Percentiles rank a stretch among this genome's conserved stretches.
Conservation (phyloP, 2,113 vertebrate species). For the Pterophyllum scalare region DNA sequence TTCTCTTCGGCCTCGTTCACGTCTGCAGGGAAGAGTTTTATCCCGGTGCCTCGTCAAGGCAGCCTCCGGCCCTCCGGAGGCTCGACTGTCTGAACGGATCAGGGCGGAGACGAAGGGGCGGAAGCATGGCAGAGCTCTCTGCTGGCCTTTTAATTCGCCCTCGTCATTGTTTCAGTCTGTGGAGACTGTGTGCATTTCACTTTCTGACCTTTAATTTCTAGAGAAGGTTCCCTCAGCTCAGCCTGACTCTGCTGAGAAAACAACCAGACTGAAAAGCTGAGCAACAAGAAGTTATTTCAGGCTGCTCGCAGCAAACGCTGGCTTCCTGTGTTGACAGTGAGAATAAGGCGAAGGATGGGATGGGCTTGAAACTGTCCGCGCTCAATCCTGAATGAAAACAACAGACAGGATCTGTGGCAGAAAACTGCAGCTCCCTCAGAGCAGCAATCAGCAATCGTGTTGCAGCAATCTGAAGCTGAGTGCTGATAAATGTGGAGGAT, state of each 20-base stretch:
- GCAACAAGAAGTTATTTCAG: not conserved
- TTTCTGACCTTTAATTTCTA: conserved; percentile 28
- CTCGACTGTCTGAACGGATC: conserved; percentile 22
- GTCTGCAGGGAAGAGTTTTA: conserved; percentile 4
- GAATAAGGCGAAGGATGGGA: not conserved
- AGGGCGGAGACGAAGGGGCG: not conserved
- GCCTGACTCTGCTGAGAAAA: not conserved
- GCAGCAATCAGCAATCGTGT: too few relatives aligned
- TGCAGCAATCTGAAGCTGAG: not conserved
- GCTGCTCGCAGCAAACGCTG: not conserved
- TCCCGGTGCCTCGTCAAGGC: not conserved
- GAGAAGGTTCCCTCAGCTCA: not conserved
- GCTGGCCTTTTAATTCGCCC: conserved; percentile 6
- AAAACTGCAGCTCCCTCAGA: not conserved
- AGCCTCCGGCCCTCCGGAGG: not conserved
- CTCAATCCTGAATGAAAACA: not conserved
- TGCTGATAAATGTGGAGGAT: not conserved
- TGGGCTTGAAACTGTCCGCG: too few relatives aligned
- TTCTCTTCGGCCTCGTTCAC: not conserved
- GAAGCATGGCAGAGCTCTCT: not conserved
- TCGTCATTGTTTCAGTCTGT: not conserved
- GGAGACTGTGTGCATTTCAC: not conserved
- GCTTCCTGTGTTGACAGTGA: too few relatives aligned
- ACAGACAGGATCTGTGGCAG: not conserved
- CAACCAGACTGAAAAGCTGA: not conserved